These are phyloP conservation scores for Cantharis rustica DNA, from an alignment of 2,888 invertebrate species.

Conservation along the genomic window DNA sequence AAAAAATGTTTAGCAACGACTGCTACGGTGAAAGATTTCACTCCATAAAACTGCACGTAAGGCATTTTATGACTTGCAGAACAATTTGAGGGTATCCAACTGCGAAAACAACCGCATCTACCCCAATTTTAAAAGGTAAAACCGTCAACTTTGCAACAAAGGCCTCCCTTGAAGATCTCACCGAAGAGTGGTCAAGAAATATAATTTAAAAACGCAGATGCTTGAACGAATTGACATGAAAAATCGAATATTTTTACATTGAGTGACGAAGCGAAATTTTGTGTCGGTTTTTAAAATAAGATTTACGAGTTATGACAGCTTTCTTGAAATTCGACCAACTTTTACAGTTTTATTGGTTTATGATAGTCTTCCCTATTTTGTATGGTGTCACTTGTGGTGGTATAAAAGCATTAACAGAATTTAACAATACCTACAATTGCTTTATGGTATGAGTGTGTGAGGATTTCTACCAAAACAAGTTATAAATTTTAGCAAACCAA, in stretches of 20 bases:
- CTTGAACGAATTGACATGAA: constrained; percentile 37
- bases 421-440: not conserved
- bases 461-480: not conserved
- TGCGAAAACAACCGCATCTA: constrained; percentile 52
- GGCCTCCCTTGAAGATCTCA: constrained; percentile 43
- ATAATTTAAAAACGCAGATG: constrained; percentile 44
- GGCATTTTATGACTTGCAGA: constrained; percentile 23
- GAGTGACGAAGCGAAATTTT: constrained; percentile 35
- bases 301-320: constrained; percentile 35
- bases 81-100: constrained; percentile 44
- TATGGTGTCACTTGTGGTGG: constrained; percentile 20
- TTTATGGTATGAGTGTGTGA: not conserved
- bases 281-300: constrained; percentile 21
- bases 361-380: constrained; percentile 23
- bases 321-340: constrained; percentile 18
- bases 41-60: constrained; percentile 1
- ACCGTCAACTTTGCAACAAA: constrained; percentile 47
- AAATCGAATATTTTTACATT: constrained; percentile 36
- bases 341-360: constrained; percentile 31
- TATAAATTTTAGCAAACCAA: not conserved
- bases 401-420: constrained; percentile 25
- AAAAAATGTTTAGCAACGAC: not conserved
- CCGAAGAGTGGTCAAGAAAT: constrained; percentile 42
- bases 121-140: constrained; percentile 47
- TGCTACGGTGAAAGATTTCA: not conserved